These are phyloP conservation scores for Trichogramma pretiosum DNA, from an alignment of 1,140 invertebrate species.

Conservation along the genomic window DNA sequence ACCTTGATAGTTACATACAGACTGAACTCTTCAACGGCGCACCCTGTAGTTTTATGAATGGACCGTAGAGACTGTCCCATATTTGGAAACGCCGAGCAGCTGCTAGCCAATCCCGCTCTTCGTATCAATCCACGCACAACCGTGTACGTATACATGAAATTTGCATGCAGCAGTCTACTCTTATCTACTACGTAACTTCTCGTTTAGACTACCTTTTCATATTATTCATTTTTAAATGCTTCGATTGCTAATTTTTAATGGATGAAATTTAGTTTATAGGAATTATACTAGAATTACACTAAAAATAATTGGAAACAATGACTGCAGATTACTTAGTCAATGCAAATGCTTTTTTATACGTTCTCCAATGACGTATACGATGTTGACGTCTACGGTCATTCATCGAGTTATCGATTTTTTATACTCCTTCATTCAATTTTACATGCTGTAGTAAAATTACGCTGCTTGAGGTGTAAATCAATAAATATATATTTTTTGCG, in stretches of 20 bases:
- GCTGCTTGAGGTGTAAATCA: too few species aligned
- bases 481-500: too few species aligned
- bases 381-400: conserved; percentile 29
- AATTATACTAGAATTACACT: too few species aligned
- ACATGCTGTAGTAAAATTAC: too few species aligned
- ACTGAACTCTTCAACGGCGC: conserved; percentile 43
- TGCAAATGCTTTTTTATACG: conserved; percentile 12
- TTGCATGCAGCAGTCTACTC: conserved; percentile 18
- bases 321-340: conserved; percentile 9
- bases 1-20: conserved; percentile 46
- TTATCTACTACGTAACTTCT: conserved; percentile 12
- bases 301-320: neutral
- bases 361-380: conserved; percentile 41
- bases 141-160: conserved; percentile 27
- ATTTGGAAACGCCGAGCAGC: conserved; percentile 47
- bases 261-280: too few species aligned
- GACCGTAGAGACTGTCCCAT: conserved; percentile 50
- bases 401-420: conserved; percentile 23
- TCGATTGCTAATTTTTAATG: too few species aligned
- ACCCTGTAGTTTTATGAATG: conserved; percentile 57
- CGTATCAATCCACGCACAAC: conserved; percentile 32
- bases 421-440: too few species aligned
- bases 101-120: conserved; percentile 45
- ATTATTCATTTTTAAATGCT: conserved; percentile 9
- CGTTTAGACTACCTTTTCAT: conserved; percentile 16